These are phyloP conservation scores for Trachurus trachurus DNA, from an alignment of 2,797 vertebrate genomes.

Conservation along the genomic window DNA sequence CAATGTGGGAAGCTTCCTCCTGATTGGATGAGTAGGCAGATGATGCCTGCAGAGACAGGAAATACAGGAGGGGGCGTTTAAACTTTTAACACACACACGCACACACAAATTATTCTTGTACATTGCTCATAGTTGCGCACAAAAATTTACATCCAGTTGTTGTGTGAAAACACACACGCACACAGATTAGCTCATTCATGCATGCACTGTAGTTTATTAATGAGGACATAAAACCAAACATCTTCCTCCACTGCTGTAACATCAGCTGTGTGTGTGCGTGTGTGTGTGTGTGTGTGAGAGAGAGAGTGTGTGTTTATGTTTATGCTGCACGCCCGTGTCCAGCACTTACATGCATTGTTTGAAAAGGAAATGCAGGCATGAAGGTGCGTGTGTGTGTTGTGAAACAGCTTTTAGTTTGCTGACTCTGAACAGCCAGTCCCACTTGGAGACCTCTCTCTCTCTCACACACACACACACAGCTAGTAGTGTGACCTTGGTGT, in stretches of 20 bases:
- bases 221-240: constrained; percentile 51
- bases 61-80: constrained; percentile 53
- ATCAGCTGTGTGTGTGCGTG: constrained; percentile 13
- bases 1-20: constrained; percentile 68
- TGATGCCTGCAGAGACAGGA: constrained; percentile 60
- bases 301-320: neutral
- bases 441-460: neutral
- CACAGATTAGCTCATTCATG: constrained; percentile 51
- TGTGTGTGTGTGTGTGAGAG: neutral
- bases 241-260: constrained; percentile 9
- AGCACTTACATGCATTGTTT: constrained; percentile 1
- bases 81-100: constrained; percentile 38
- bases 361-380: constrained; percentile 7
- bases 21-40: constrained; percentile 77
- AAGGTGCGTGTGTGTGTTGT: neutral
- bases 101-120: neutral
- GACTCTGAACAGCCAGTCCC: constrained; percentile 45
- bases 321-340: neutral
- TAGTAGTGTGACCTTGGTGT: constrained; percentile 52
- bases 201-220: constrained; percentile 72
- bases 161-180: constrained; percentile 1
- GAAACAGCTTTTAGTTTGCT: constrained; percentile 64
- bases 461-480: constrained; percentile 7
- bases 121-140: constrained; percentile 12
- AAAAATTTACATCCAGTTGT: constrained; percentile 1